Conservation (phyloP, 2,113 vertebrate species). For the Zosterops japonicus region DNA sequence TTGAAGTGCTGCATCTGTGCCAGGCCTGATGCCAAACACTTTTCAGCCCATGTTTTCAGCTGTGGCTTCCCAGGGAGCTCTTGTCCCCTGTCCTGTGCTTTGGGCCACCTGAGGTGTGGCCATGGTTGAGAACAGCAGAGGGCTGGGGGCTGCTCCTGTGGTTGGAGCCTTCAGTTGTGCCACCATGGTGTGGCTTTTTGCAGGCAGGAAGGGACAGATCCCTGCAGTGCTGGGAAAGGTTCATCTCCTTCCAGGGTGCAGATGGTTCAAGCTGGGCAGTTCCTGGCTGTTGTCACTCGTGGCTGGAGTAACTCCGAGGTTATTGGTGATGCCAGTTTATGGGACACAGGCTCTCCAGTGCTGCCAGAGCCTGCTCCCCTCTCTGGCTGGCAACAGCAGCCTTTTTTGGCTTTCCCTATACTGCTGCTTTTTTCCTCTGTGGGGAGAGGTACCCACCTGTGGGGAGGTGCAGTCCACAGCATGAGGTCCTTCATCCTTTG, state of each 20-base stretch:
- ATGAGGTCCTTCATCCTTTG: background rate
- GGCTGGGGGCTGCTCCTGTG: background rate
- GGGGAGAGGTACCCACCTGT: background rate
- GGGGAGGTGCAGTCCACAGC: background rate
- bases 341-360: background rate
- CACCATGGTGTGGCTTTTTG: fast-evolving
- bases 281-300: background rate
- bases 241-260: background rate
- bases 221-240: background rate
- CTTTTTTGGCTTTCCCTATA: background rate
- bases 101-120: background rate
- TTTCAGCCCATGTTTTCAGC: background rate
- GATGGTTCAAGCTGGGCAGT: background rate
- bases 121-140: background rate
- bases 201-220: background rate
- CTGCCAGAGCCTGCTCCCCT: background rate
- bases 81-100: background rate
- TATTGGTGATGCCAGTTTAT: fast-evolving
- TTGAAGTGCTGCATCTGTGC: background rate
- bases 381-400: background rate
- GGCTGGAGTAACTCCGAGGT: background rate
- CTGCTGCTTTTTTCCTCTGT: background rate
- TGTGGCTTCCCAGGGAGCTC: fast-evolving
- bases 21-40: background rate
- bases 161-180: fast-evolving